Conservation (phyloP, 2,888 invertebrate genomes). For the Sepiola atlantica region DNA sequence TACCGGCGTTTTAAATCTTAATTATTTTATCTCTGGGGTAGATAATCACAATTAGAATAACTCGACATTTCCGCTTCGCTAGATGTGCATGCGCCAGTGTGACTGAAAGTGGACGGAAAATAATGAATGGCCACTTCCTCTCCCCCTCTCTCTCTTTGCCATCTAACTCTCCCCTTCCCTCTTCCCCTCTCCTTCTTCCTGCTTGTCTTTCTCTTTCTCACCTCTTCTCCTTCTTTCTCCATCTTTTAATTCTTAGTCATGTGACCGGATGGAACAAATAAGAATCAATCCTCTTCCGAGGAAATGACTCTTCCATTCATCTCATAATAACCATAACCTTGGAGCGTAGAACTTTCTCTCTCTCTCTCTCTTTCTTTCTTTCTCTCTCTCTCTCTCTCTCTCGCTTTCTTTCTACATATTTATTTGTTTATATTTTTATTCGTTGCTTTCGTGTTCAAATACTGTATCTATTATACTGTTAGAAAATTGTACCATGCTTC, state of each 20-base stretch:
- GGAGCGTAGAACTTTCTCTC: not conserved
- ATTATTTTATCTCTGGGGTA: no score
- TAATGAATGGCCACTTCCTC: not conserved
- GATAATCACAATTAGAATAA: no score
- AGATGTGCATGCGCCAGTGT: no score
- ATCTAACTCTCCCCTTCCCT: no score
- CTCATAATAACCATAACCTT: not conserved
- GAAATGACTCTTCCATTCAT: not conserved
- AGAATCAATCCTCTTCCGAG: not conserved
- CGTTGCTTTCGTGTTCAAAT: not conserved
- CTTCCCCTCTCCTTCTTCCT: no score
- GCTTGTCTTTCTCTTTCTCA: no score
- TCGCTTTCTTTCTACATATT: not conserved
- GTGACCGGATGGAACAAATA: not conserved
- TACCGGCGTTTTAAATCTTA: no score
- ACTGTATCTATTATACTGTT: not conserved
- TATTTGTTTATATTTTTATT: not conserved
- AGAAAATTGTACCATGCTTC: not conserved
- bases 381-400: not conserved
- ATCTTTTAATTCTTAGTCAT: not conserved
- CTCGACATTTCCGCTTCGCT: no score
- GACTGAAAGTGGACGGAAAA: not conserved
- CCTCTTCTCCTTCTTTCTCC: not conserved
- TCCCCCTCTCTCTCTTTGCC: no score
- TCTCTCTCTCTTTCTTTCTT: not conserved